phyloP scores from a whole-genome alignment of 2,797 vertebrate species.

The Discoglossus pictus region DNA sequence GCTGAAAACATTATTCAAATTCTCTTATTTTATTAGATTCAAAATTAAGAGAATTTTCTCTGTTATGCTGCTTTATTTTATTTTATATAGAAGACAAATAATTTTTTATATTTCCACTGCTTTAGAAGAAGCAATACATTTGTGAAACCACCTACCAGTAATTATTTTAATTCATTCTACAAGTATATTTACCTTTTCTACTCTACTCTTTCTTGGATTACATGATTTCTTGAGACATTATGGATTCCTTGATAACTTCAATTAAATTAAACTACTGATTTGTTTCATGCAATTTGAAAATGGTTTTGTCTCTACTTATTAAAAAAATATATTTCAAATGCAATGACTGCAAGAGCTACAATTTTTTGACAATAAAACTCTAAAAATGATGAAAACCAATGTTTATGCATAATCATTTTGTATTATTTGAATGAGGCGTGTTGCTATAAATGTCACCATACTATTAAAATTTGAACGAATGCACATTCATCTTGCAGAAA shows the following conservation, averaged over 20 bases:
- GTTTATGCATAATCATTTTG: not conserved
- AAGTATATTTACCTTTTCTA: too few relatives aligned
- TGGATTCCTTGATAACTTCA: not conserved
- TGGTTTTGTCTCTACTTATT: slow-evolving; percentile 13
- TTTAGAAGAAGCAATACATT: too few relatives aligned
- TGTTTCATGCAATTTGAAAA: not conserved
- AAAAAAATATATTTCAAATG: slow-evolving; percentile 43
- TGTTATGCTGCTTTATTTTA: too few relatives aligned
- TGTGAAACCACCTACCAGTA: too few relatives aligned
- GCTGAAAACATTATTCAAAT: too few relatives aligned
- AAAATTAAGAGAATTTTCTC: too few relatives aligned
- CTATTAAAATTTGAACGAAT: not conserved
- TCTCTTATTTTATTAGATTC: too few relatives aligned
- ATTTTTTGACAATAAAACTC: slow-evolving; percentile 46
- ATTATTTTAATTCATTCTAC: too few relatives aligned
- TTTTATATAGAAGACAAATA: too few relatives aligned
- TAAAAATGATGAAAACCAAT: slow-evolving; percentile 17
- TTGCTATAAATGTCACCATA: slow-evolving; percentile 22
- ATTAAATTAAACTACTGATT: slow-evolving; percentile 6
- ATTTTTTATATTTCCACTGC: too few relatives aligned
- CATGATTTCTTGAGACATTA: too few relatives aligned
- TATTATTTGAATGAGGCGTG: not conserved
- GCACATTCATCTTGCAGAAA: slow-evolving; percentile 45
- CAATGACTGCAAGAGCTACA: slow-evolving; percentile 35
- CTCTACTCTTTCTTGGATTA: too few relatives aligned